Evolutionary conservation across 1,140 invertebrate genomes (phyloP).

Genomic region (Venturia canescens): DNA sequence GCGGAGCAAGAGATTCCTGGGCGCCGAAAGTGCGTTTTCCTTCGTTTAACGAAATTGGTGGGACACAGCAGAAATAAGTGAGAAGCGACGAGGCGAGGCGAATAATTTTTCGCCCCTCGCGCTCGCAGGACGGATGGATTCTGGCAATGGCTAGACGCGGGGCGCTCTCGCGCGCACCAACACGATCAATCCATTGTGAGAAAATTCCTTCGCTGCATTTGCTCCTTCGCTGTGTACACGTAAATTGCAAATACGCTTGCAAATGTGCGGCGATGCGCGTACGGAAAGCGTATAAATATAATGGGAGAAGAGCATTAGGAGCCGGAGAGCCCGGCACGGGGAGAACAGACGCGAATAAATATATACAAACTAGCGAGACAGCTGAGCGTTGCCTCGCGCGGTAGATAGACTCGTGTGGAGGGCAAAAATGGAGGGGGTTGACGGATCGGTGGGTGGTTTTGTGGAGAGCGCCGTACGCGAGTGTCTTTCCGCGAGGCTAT

Average conservation of each 20-base stretch:
- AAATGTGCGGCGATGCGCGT: too few species aligned
- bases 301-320: not conserved
- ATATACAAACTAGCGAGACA: slow-evolving; percentile 5
- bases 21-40: too few species aligned
- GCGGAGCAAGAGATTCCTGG: too few species aligned
- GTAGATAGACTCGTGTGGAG: not conserved
- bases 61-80: not conserved
- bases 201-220: slow-evolving; percentile 68
- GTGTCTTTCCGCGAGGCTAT: not conserved
- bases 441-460: not conserved
- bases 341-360: not conserved
- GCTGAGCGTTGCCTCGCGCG: slow-evolving; percentile 9
- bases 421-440: too few species aligned
- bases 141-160: slow-evolving; percentile 37
- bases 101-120: not conserved
- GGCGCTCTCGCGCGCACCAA: slow-evolving; percentile 59
- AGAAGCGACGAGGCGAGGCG: not conserved
- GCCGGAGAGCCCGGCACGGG: not conserved
- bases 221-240: slow-evolving; percentile 57
- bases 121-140: not conserved
- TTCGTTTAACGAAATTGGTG: not conserved
- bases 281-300: not conserved
- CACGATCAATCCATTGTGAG: slow-evolving; percentile 73
- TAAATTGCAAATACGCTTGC: slow-evolving; percentile 37
- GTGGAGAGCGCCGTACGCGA: not conserved